Base-by-base conservation (phyloP, 92 coral and sea anemone genomes). In the Porites rus region DNA sequence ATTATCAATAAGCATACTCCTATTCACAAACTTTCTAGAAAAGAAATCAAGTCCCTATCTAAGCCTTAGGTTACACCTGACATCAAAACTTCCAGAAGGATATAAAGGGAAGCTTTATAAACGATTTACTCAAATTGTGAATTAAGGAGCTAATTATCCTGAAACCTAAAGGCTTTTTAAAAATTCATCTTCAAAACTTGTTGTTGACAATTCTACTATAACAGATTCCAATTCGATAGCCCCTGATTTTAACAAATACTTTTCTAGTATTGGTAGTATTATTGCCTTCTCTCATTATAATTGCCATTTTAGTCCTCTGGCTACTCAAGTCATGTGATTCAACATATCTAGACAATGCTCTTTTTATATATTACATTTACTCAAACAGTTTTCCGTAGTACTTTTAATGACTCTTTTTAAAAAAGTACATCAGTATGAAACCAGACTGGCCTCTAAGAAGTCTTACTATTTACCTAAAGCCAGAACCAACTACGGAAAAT, bases 31-130 rank as follows among this genome's bases (percentile, higher is more conserved):
- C 62, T 75, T 19, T 21, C 84, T 22, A 60, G 83, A 51, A 78
- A 65, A 31, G 90, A 90, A 75, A 76, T 77, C 19, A 90, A 81
- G 80, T 87, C 69, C 3, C 16, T 73, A 46, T 31, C 72, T 20
- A 86, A 90, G 60, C 93, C 92, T 51, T 89, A 85, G 92, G 83
- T 89, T 6, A 86, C 93, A 16, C 81, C 75, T 67, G 93, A 83
- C 19, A 90, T 90, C 72, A 69, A 74, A 22, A 65, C 14, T 22
- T 80, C 93, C 22, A 86, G 86, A 65, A 90, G 54, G 69, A 43
- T 74, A n/a, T 51, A 86, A 76, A 74, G 62, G 71, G 63, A 78
- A 84, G 46, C 10, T 77, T 2, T 76, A 83, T 67, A 89, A 83
- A 71, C 46, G 31, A 28, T 54, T 71, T 71, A 71, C 13, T 54